Conservation (phyloP, 2,888 invertebrate genomes). For the Tiphia femorata region DNA sequence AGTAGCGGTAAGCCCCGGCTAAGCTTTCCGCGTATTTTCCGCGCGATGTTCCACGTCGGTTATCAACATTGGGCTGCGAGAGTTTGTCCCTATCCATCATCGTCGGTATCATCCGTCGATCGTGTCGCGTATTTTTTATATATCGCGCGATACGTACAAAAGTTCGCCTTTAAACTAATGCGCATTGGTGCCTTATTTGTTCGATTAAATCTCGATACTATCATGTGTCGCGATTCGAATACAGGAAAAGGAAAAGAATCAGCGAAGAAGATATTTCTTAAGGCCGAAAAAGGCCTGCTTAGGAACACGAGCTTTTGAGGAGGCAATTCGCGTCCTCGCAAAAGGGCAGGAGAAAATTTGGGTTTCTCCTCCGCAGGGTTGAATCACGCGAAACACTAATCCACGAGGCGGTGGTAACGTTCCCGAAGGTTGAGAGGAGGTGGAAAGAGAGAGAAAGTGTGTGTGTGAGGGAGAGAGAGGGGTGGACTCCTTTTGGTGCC, state of each 20-base stretch:
- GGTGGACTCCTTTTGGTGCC: conserved; percentile 54
- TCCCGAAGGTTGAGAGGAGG: too few relatives aligned
- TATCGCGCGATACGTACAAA: not conserved
- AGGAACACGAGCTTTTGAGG: not conserved
- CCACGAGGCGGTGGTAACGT: conserved; percentile 31
- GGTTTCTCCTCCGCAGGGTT: conserved; percentile 10
- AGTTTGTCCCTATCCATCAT: not conserved
- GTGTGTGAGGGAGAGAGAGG: conserved; percentile 8
- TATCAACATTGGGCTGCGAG: not conserved
- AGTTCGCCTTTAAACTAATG: not conserved
- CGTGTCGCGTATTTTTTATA: not conserved
- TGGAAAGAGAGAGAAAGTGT: too few relatives aligned
- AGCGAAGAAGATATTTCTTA: too few relatives aligned
- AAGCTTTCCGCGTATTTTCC: conserved; percentile 44
- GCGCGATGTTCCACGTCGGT: conserved; percentile 28
- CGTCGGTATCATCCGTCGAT: not conserved
- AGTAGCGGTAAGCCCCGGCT: conserved; percentile 39
- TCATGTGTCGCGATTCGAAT: too few relatives aligned
- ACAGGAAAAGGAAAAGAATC: too few relatives aligned
- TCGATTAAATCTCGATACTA: too few relatives aligned
- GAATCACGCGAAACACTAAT: conserved; percentile 40
- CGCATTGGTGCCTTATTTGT: too few relatives aligned
- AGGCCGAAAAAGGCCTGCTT: too few relatives aligned
- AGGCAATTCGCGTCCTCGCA: not conserved
- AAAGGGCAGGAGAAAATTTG: conserved; percentile 21